Evolutionary conservation across 1,140 invertebrate genomes (phyloP), one percentile per base, ranked within the genome.

Genomic region (Trachelipus rathkii): DNA sequence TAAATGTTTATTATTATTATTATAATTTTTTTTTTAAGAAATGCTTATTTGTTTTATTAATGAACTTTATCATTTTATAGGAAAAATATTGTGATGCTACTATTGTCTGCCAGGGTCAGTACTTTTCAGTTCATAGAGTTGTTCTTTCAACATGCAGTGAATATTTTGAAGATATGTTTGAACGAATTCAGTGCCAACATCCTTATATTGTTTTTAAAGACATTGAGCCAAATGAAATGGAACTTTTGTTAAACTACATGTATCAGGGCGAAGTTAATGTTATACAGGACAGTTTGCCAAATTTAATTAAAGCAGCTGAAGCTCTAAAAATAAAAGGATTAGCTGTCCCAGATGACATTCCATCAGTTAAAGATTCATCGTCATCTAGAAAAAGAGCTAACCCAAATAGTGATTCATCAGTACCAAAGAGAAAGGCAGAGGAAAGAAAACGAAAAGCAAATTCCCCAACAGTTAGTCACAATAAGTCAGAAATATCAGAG

Each of bases 261-360:
- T 75, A 75, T 67, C 53, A 60, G 45, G 73, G 73, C 0, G 73
- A 75, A 43, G 73, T 75, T 15, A 75, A 75, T 68, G 73, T 75
- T 24, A 24, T 67, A 13, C 73, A 75, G 13, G 50, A 60, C 6
- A 60, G 45, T 33, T 44, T 75, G 10, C 73, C 73, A 24, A 75
- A 46, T 8, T 67, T 75, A 21, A 75, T 75, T 44, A 75, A 75
- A 66, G 73, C 73, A n/a, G 73, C 73, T n/a, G 73, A 75, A 50
- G 68, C 73, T 10, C 60, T 75, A 13, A 60, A 68, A 75, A 68
- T 75, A 33, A 75, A 75, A 45, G 73, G 73, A 19, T 60, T 75
- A 23, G 73, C 73, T 43, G 73, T 67, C 45, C 73, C 73, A 67
- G 73, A 75, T 75, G 73, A 75, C 19, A 15, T 60, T 13, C 50